Evolutionary conservation across 2,113 vertebrate species (phyloP).

Genomic region (Laticauda colubrina): DNA sequence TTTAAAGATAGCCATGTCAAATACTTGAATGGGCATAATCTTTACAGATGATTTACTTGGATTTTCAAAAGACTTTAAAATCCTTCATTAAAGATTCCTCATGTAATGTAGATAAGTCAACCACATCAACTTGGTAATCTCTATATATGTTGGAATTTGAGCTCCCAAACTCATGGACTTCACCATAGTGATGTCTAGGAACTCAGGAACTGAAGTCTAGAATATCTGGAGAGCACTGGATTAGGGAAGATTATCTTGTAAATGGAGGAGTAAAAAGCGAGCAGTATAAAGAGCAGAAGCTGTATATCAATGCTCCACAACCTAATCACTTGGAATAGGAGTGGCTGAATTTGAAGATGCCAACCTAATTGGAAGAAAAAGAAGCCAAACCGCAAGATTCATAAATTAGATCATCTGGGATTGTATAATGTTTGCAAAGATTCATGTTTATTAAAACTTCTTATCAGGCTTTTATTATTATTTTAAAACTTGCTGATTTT

Average conservation of each 20-base stretch:
- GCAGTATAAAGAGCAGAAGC: background rate
- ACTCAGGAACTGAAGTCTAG: background rate
- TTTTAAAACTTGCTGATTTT: background rate
- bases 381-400: background rate
- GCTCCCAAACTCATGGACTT: background rate
- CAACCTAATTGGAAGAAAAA: background rate
- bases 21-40: background rate
- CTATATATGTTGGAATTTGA: background rate
- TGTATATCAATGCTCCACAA: background rate
- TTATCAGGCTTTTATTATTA: background rate
- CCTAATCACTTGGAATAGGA: background rate
- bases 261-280: background rate
- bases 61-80: background rate
- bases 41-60: background rate
- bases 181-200: background rate
- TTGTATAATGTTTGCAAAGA: background rate
- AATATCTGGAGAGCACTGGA: background rate
- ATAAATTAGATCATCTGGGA: background rate
- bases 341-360: background rate
- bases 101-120: background rate
- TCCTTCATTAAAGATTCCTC: background rate
- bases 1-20: background rate
- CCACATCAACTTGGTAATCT: background rate
- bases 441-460: background rate
- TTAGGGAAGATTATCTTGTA: background rate